These are phyloP conservation scores for Peromyscus maniculatus DNA, from an alignment of 2,113 vertebrate genomes.

Conservation along the genomic window DNA sequence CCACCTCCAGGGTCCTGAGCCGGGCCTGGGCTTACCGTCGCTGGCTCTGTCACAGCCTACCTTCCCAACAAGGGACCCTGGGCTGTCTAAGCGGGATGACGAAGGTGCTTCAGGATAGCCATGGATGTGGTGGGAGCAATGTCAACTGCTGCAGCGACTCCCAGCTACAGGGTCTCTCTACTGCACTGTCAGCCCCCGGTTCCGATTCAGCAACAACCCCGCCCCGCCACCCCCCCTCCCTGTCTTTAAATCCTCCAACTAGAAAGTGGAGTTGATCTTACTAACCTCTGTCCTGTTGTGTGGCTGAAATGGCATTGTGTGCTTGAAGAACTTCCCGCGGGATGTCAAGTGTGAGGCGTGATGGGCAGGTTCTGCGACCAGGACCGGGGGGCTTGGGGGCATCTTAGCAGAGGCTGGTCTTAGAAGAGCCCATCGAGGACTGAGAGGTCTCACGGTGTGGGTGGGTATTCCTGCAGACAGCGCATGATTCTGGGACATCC, in stretches of 20 bases:
- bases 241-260: not conserved
- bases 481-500: not conserved
- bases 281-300: not conserved
- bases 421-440: not conserved
- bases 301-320: not conserved
- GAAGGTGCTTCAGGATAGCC: not conserved
- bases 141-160: too few relatives aligned
- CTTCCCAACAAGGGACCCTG: not conserved
- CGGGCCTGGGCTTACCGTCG: not conserved
- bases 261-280: not conserved
- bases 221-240: not conserved
- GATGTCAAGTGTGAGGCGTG: too few relatives aligned
- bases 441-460: not conserved
- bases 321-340: not conserved
- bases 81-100: not conserved
- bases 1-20: not conserved
- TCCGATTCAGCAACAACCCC: not conserved
- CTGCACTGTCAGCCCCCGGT: not conserved
- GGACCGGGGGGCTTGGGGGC: not conserved
- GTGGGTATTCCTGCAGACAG: not conserved
- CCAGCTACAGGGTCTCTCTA: not conserved
- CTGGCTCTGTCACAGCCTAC: not conserved
- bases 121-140: accelerated
- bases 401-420: not conserved
- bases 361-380: accelerated